Conservation (phyloP, 1,140 invertebrate genomes). For the Bombus vancouverensis region DNA sequence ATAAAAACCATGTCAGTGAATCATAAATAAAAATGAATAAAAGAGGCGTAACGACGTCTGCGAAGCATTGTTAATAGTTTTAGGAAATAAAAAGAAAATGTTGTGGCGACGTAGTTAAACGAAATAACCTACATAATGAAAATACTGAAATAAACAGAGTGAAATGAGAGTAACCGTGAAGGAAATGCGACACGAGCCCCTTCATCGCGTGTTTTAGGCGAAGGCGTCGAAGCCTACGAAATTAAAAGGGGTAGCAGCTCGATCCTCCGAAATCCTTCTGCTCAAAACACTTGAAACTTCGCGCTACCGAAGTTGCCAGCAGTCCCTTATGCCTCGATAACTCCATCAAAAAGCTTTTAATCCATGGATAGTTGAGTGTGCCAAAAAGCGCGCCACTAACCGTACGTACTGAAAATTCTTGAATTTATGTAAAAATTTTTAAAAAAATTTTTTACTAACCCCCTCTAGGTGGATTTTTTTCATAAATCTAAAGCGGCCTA, state of each 20-base stretch:
- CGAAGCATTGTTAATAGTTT: neutral
- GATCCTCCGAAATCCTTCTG: conserved; percentile 67
- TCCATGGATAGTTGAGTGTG: conserved; percentile 40
- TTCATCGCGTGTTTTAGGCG: conserved; percentile 50
- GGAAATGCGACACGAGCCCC: conserved; percentile 36
- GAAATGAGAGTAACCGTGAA: conserved; percentile 33
- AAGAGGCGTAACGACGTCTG: neutral
- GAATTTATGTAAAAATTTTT: neutral
- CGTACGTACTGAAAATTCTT: conserved; percentile 10
- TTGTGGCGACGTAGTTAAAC: neutral
- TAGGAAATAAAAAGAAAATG: too few relatives aligned
- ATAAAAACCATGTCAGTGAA: neutral
- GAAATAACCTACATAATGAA: neutral
- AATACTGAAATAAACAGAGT: neutral
- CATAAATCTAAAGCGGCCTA: neutral
- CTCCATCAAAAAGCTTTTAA: conserved; percentile 48
- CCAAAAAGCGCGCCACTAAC: conserved; percentile 14
- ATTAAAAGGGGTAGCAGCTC: conserved; percentile 61
- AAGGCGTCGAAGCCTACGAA: conserved; percentile 56
- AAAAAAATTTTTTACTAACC: neutral
- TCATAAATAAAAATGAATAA: neutral
- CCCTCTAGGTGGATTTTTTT: neutral
- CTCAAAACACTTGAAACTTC: conserved; percentile 68
- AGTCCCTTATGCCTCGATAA: conserved; percentile 43
- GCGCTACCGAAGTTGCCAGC: conserved; percentile 54